Conservation (phyloP, 2,113 vertebrate genomes). For the Ailuropoda melanoleuca region DNA sequence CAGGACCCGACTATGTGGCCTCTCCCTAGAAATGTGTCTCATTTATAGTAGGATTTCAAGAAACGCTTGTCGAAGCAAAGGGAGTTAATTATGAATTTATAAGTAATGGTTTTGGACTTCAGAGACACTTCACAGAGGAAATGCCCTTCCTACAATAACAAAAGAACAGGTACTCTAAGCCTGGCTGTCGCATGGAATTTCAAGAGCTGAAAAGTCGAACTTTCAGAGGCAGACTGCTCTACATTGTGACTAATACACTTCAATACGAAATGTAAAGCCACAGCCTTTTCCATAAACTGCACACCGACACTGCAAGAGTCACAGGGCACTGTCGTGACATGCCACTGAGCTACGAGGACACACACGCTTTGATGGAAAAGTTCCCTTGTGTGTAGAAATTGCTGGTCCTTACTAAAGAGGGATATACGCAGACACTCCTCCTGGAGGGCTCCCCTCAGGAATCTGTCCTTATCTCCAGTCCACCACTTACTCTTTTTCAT, state of each 20-base stretch:
- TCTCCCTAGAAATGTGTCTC: background rate
- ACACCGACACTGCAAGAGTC: background rate
- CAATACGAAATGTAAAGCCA: background rate
- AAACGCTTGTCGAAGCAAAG: background rate
- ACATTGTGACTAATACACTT: background rate
- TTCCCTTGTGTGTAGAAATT: background rate
- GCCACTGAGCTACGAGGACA: background rate
- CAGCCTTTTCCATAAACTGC: background rate
- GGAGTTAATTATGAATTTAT: background rate
- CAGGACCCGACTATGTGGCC: background rate
- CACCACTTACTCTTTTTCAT: background rate
- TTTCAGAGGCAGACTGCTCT: background rate
- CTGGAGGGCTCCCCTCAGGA: background rate
- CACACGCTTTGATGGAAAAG: background rate
- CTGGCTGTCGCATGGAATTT: background rate
- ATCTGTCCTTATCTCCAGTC: background rate
- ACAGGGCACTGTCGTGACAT: background rate
- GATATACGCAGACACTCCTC: background rate
- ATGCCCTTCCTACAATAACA: background rate
- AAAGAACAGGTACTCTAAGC: background rate
- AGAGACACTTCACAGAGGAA: slow-evolving; percentile 26
- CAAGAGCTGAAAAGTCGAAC: background rate
- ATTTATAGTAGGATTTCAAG: background rate
- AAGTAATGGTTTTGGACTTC: background rate
- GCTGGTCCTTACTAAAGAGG: background rate